Evolutionary conservation across 2,113 vertebrate species (phyloP).

Genomic region (Alces alces): DNA sequence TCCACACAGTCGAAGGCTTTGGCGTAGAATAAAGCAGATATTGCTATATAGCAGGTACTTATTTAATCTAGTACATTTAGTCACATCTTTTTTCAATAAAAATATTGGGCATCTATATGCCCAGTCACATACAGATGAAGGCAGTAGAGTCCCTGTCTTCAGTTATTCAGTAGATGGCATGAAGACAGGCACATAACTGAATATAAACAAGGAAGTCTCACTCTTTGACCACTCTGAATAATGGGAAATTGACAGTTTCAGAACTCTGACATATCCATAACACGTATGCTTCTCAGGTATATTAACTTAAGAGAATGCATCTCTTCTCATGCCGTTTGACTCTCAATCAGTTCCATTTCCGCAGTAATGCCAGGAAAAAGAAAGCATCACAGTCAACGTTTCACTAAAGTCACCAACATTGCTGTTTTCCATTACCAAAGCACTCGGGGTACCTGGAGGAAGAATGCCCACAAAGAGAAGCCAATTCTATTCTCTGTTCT

Average conservation of each 20-base stretch:
- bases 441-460: constrained; percentile 55
- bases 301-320: constrained; percentile 41
- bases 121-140: background rate
- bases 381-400: constrained; percentile 39
- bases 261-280: background rate
- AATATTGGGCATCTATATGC: background rate
- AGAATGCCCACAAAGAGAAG: constrained; percentile 35
- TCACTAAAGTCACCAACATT: constrained; percentile 42
- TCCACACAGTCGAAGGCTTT: no score
- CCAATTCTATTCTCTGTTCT: constrained; percentile 39
- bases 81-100: background rate
- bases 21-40: no score
- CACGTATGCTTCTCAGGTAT: constrained; percentile 13
- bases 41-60: background rate
- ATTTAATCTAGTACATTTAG: background rate
- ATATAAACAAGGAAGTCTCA: background rate
- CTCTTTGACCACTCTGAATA: background rate
- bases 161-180: background rate
- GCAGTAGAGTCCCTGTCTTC: background rate
- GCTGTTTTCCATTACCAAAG: constrained; percentile 51
- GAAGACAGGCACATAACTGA: background rate
- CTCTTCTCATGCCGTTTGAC: constrained; percentile 29
- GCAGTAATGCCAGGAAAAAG: constrained; percentile 18
- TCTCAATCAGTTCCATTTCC: constrained; percentile 50
- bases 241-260: background rate